Evolutionary conservation across 2,888 invertebrate genomes (phyloP).

Genomic region (Frankliniella fusca): DNA sequence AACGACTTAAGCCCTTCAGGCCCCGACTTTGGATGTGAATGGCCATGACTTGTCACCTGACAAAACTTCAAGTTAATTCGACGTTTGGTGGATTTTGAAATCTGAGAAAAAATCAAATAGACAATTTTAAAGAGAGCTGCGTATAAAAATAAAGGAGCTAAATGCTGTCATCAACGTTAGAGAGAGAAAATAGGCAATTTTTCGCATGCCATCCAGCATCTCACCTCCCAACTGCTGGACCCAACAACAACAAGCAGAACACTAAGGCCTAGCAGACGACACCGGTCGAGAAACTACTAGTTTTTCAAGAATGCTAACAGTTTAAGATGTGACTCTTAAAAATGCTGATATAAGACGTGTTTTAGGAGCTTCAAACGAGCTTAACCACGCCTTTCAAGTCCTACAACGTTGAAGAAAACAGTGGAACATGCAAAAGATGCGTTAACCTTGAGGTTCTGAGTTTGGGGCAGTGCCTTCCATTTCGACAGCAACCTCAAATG

Average conservation of each 20-base stretch:
- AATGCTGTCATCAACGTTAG: not conserved
- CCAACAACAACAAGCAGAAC: not conserved
- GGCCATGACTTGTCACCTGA: not conserved
- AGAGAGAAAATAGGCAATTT: not conserved
- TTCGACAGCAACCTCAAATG: no score
- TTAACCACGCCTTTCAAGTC: not conserved
- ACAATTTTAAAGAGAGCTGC: not conserved
- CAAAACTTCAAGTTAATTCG: not conserved
- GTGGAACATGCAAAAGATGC: not conserved
- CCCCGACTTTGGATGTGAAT: conserved; percentile 9
- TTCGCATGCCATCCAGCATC: not conserved
- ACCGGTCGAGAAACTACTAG: not conserved
- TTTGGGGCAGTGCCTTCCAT: not conserved
- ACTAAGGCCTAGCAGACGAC: not conserved
- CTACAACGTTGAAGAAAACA: not conserved
- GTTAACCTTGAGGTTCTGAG: not conserved
- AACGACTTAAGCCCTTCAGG: not conserved
- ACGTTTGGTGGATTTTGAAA: not conserved
- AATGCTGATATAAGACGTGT: not conserved
- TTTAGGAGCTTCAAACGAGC: not conserved
- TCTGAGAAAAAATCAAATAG: not conserved
- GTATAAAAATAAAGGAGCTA: not conserved
- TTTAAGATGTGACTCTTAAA: not conserved
- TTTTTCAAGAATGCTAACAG: not conserved
- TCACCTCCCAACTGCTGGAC: not conserved